Conservation (phyloP, 2,888 invertebrate genomes). For the Ptilodon capucinus region DNA sequence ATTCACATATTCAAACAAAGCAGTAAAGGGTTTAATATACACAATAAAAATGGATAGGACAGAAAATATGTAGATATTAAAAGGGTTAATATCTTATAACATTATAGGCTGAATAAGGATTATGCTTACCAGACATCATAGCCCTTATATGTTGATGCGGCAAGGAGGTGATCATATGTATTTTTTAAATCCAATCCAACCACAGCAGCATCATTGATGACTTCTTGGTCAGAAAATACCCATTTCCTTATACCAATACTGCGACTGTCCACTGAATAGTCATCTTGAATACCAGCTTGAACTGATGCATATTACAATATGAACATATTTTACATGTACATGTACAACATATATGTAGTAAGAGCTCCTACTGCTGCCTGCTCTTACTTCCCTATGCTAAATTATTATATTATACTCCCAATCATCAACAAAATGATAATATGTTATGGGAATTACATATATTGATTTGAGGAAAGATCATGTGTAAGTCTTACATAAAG, state of each 20-base stretch:
- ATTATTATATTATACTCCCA: too few relatives aligned
- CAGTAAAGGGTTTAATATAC: too few relatives aligned
- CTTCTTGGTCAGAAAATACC: slow-evolving; percentile 90
- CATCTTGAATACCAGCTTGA: slow-evolving; percentile 86
- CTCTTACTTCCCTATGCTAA: too few relatives aligned
- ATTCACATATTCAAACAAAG: too few relatives aligned
- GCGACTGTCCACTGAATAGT: slow-evolving; percentile 78
- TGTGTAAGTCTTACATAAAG: too few relatives aligned
- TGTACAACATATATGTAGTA: too few relatives aligned
- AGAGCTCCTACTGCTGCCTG: too few relatives aligned
- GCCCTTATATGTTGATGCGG: slow-evolving; percentile 90
- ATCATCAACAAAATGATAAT: too few relatives aligned
- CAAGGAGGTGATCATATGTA: slow-evolving; percentile 93
- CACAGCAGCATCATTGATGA: slow-evolving; percentile 89
- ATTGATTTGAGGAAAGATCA: too few relatives aligned
- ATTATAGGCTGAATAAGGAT: not conserved
- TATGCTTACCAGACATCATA: slow-evolving; percentile 82
- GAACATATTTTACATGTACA: too few relatives aligned
- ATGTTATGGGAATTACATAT: too few relatives aligned
- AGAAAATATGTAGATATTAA: not conserved
- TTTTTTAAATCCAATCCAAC: slow-evolving; percentile 88
- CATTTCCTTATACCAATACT: slow-evolving; percentile 92
- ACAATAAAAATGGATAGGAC: too few relatives aligned
- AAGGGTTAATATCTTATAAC: not conserved
- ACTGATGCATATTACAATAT: slow-evolving; percentile 81